Percentiles rank a stretch among this genome's conserved stretches.
Conservation (phyloP, 2,113 vertebrate genomes). For the Glaucomys volans region DNA sequence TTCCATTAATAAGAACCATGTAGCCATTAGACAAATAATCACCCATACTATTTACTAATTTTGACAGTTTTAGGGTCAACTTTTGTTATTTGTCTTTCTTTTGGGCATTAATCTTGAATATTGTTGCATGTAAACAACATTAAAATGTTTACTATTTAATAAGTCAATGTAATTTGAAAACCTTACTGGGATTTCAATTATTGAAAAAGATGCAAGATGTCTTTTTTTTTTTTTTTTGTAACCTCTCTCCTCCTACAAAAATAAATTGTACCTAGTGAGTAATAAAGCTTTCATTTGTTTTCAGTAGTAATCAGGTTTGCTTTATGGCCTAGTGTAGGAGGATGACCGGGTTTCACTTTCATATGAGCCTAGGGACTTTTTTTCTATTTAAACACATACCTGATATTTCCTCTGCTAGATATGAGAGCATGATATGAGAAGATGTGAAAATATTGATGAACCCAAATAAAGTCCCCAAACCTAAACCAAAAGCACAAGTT, state of each 20-base stretch:
- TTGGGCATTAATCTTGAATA: not conserved
- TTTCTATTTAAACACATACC: not conserved
- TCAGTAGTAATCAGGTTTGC: not conserved
- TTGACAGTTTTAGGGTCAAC: not conserved
- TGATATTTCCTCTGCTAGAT: not conserved
- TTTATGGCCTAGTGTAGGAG: not conserved
- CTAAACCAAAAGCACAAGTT: not conserved
- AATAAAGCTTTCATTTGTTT: not conserved
- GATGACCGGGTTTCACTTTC: not conserved
- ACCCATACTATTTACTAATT: not conserved
- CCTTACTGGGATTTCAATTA: not conserved
- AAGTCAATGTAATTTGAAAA: not conserved
- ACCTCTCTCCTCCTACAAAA: not conserved
- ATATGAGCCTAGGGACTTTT: not conserved
- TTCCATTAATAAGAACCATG: not conserved
- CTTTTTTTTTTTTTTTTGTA: not conserved
- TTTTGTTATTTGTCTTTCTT: not conserved
- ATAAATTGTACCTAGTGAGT: not conserved
- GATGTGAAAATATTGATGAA: not conserved
- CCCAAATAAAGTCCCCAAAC: not conserved
- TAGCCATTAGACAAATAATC: not conserved
- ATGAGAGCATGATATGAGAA: not conserved
- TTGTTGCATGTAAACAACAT: not conserved
- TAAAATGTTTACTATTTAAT: slow-evolving; percentile 42
- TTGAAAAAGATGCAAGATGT: not conserved